Evolutionary conservation across 2,888 invertebrate genomes (phyloP), one percentile per base, ranked within the genome.

Genomic region (Clusia tigrina): DNA sequence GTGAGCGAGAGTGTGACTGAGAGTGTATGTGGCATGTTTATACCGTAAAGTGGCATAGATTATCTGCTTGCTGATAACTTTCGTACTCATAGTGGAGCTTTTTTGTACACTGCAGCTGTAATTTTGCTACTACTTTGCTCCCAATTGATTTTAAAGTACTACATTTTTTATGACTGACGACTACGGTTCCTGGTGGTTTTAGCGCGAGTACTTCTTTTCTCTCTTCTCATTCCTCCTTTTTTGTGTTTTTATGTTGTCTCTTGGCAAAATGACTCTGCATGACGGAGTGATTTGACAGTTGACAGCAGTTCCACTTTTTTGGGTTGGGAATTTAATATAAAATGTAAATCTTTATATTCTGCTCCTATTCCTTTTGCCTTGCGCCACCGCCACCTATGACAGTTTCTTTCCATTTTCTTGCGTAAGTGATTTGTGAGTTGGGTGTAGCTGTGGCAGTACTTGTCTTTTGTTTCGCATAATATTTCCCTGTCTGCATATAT

Each of bases 271-370:
- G 57, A 61, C 55, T 60, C 24, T 52, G 60, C 52, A 60, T 61
- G 57, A 60, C 48, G n/a, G 24, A 48, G 24, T 60, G 62, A 62
- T 62, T 62, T 65, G 65, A 62, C 65, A 65, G 62, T 59, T 62
- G 65, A 58, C 53, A 59, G 22, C n/a, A 23, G 12, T 52, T 42
- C 2, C 52, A 42, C 24, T 51, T 54, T 32, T n/a, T 12, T 17
- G 22, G n/a, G 17, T 38, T 17, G 12, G 23, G 22, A 15, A 42
- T 42, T 42, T 56, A 17, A 24, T 38, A 23, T 24, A 22, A 10
- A 38, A 23, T 22, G 15, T 55, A n/a, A n/a, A 15, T 32, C 22
- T n/a, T n/a, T n/a, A n/a, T 53, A 22, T n/a, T 57, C 22, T 38
- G 48, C 37, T 61, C 17, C 25, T 38, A n/a, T 38, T 15, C 24